Base-by-base conservation (phyloP, 1,140 invertebrate genomes). In the Zaprionus ornatus region DNA sequence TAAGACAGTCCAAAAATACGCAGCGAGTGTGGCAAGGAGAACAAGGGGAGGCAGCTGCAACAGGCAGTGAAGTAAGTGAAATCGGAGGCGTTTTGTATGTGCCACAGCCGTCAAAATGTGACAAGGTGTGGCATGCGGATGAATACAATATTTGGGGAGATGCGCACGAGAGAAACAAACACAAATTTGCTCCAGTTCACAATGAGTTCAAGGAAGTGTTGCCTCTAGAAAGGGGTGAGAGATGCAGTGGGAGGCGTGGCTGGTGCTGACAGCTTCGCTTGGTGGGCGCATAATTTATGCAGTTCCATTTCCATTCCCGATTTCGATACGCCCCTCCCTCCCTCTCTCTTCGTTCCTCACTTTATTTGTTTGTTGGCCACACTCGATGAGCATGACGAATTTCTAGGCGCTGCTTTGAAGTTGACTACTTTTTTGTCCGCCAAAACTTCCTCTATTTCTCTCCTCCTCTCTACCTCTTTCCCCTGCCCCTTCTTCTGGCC, bases 181-280 rank as follows among this genome's bases (percentile, higher is more conserved):
- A 65, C 84, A 81, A 45, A 88, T 88, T 88, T 85, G 85, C 85
- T 88, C 65, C 79, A 90, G 69, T 79, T 88, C 74, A 80, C 84
- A 88, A 80, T 80, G 32, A 60, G 55, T 29, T 59, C 19, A 3
- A 50, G 42, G 42, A 66, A 37, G 23, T 57, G 27, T 32, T 23
- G 10, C 9, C 15, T 37, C 21, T 4, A n/a, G 1, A 13, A 25
- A 17, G 32, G 52, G 32, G 59, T 29, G 27, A 21, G 66, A 1
- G 40, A 17, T 52, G 60, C 35, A 23, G 23, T 32, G 25, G 59
- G 55, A 45, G 78, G 74, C 66, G 66, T 60, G 37, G 57, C 63
- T 69, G 67, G 73, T 74, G 86, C 77, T 90, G 85, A 90, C 85
- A 90, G 81, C 86, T 88, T 52, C 77, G 77, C 84, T 69, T 63